Percentiles rank a stretch among this genome's conserved stretches.
Conservation (phyloP, 2,888 invertebrate genomes). For the Resseliella maxima region DNA sequence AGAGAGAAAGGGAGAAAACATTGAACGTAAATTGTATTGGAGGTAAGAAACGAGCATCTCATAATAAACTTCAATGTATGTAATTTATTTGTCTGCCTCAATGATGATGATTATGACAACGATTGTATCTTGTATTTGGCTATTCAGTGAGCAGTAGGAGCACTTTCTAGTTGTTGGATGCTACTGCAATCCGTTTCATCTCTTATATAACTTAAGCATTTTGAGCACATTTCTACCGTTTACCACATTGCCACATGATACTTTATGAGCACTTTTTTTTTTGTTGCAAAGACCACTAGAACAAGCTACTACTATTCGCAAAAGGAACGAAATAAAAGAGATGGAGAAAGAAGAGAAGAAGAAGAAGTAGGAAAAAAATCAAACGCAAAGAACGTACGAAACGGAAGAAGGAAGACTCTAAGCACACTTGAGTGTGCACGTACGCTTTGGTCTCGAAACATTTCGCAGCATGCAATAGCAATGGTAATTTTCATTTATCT, state of each 20-base stretch:
- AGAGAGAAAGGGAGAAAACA: background rate
- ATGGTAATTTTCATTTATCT: constrained; percentile 30
- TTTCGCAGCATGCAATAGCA: constrained; percentile 44
- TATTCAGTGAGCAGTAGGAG: constrained; percentile 29
- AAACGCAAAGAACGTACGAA: background rate
- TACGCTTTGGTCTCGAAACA: constrained; percentile 41
- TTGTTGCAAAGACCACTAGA: background rate
- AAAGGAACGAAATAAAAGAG: background rate
- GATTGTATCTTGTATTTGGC: constrained; percentile 51
- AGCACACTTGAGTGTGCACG: constrained; percentile 22
- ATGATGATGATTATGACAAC: constrained; percentile 47
- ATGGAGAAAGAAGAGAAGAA: background rate
- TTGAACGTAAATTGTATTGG: constrained; percentile 26
- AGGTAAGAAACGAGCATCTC: constrained; percentile 27
- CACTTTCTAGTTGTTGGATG: background rate
- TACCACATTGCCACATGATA: constrained; percentile 34
- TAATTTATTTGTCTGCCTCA: constrained; percentile 51
- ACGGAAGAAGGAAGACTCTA: background rate
- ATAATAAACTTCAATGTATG: constrained; percentile 41
- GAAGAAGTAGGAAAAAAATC: background rate
- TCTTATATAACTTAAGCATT: background rate
- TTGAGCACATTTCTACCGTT: constrained; percentile 8
- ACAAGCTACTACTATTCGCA: background rate
- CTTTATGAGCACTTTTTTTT: constrained; percentile 43
- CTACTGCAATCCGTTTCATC: constrained; percentile 12